Base-by-base conservation (phyloP, 2,113 vertebrate species). In the Lutjanus erythropterus region DNA sequence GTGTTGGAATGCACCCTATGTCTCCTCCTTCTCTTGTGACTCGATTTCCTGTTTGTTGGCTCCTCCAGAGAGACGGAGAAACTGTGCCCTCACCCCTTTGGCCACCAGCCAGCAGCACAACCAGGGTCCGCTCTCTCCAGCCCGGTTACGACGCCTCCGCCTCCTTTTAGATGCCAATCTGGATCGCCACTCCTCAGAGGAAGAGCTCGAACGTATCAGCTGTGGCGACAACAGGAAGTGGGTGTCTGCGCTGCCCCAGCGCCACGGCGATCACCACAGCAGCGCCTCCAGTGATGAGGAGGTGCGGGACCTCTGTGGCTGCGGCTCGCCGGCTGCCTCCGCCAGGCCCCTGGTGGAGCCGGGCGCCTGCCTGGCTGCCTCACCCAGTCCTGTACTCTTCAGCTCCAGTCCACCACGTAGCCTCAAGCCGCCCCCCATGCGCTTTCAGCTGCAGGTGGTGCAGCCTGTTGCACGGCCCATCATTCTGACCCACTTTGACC, bases 241-340 rank as follows among this genome's bases (percentile, higher is more conserved):
- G 97, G 83, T 93, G 71, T 89, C 92, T 11, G 44, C 87, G 0
- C 72, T 92, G 2, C 89, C 90, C 10, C 96, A 94, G 70, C 87
- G 95, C 86, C 95, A 95, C 35, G 50, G 89, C 10, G 96, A 93
- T 31, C 91, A 92, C 89, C 93, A 91, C 91, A 97, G 95, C 89
- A 93, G 96, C 4, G 92, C 96, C 84, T 97, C 97, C 78, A 97
- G 97, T 0, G 97, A 98, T 0, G 97, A 98, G 76, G 97, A 98
- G 77, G 96, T 98, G 86, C 96, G 97, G 89, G 96, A 96, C 92
- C 89, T 97, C 80, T 97, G 96, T 0, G 87, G 90, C 31, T 92
- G 86, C 33, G 84, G 0, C 71, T 95, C 18, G 0, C 84, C 96
- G 9, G 86, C 83, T 0, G 83, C 94, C 0, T 25, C 89, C 0